Percentiles rank a stretch among this genome's conserved stretches.
phyloP scores from a whole-genome alignment of 2,113 vertebrate species.

The Brachypodius melanocephalos region DNA sequence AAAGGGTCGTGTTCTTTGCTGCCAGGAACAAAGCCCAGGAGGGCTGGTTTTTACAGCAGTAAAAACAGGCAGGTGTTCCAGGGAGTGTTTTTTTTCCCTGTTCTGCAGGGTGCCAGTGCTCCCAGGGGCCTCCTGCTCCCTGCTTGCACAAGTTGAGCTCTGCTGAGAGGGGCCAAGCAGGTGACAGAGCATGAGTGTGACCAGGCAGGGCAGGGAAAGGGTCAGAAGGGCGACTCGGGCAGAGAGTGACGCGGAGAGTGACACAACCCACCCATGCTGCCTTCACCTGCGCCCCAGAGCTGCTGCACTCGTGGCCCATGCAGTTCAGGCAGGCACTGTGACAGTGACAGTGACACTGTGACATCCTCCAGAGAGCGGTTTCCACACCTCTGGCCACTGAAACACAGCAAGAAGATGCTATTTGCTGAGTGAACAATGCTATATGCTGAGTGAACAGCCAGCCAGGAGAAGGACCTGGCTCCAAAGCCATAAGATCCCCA shows the following conservation, averaged over 20 bases:
- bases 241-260: background rate
- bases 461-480: background rate
- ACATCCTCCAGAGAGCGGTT: background rate
- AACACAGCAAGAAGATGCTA: background rate
- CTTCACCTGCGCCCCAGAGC: background rate
- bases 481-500: background rate
- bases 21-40: background rate
- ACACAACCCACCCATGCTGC: background rate
- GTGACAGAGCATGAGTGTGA: background rate
- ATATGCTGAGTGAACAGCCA: background rate
- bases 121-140: background rate
- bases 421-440: background rate
- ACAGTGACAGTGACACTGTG: too few relatives aligned
- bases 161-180: background rate
- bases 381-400: background rate
- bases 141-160: background rate
- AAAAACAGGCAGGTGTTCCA: background rate
- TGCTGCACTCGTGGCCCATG: background rate
- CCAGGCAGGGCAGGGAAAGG: background rate
- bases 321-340: background rate
- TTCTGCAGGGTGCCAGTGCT: background rate
- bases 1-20: background rate
- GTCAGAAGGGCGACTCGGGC: background rate
- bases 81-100: background rate
- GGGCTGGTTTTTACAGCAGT: background rate